Conservation (phyloP, 2,113 vertebrate genomes). For the Ceyx melanurus region DNA sequence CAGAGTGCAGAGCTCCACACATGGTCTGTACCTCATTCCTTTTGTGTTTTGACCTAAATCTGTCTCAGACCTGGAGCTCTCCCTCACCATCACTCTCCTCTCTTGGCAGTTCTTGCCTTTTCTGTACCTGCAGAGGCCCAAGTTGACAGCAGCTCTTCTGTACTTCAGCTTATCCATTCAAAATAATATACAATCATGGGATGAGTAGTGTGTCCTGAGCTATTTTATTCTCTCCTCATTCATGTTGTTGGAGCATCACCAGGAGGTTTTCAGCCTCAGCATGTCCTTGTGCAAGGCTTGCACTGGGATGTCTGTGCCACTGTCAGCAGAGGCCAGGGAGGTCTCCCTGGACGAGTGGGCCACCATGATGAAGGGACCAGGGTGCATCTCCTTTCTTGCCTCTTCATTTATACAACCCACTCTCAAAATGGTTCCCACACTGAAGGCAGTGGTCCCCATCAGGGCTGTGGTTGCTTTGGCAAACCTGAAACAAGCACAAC, state of each 20-base stretch:
- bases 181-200: neutral
- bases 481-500: neutral
- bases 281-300: neutral
- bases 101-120: neutral
- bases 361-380: neutral
- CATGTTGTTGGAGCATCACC: neutral
- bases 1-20: neutral
- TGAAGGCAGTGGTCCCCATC: neutral
- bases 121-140: neutral
- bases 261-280: neutral
- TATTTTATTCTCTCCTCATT: neutral
- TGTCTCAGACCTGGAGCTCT: neutral
- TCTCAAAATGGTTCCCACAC: neutral
- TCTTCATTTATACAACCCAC: neutral
- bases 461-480: neutral
- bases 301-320: neutral
- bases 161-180: neutral
- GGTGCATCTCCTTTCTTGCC: neutral
- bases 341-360: neutral
- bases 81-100: rapidly evolving
- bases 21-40: neutral
- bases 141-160: neutral
- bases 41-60: neutral
- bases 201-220: neutral
- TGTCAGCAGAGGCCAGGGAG: neutral